Evolutionary conservation across 2,797 vertebrate genomes (phyloP).

Genomic region (Sylvilagus floridanus): DNA sequence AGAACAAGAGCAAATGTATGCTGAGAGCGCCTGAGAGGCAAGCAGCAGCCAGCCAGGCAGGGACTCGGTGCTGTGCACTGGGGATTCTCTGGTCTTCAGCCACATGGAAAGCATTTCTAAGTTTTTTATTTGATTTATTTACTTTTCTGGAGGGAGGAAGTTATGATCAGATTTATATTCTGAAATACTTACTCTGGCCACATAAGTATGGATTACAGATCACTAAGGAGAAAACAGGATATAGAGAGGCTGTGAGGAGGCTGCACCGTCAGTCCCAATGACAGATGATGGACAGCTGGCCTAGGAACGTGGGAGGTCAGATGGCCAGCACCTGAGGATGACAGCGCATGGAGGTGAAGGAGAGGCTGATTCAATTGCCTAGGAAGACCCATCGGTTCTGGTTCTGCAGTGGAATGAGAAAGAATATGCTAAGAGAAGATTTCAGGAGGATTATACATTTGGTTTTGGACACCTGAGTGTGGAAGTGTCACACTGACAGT

Average conservation of each 20-base stretch:
- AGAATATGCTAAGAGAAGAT: not conserved
- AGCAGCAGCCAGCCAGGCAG: not conserved
- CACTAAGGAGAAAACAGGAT: not conserved
- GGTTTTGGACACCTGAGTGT: not conserved
- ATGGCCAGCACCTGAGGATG: not conserved
- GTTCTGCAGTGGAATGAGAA: not conserved
- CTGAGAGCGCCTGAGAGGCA: not conserved
- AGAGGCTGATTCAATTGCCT: not conserved
- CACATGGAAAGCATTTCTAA: not conserved
- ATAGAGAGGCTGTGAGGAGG: not conserved
- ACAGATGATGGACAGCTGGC: not conserved
- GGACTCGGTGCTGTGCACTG: not conserved
- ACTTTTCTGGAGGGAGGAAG: not conserved
- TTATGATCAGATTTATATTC: not conserved
- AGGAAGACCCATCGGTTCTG: not conserved
- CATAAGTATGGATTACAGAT: not conserved
- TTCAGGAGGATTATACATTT: not conserved
- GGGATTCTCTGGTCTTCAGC: slow-evolving; percentile 17
- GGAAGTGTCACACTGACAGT: not conserved
- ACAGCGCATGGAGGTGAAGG: too few relatives aligned
- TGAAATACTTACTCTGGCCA: not conserved
- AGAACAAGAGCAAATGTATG: not conserved
- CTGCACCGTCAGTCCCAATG: not conserved
- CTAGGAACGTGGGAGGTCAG: not conserved
- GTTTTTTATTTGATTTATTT: not conserved